phyloP scores from a whole-genome alignment of 2,797 vertebrate genomes.

The Leptoclinus maculatus region DNA sequence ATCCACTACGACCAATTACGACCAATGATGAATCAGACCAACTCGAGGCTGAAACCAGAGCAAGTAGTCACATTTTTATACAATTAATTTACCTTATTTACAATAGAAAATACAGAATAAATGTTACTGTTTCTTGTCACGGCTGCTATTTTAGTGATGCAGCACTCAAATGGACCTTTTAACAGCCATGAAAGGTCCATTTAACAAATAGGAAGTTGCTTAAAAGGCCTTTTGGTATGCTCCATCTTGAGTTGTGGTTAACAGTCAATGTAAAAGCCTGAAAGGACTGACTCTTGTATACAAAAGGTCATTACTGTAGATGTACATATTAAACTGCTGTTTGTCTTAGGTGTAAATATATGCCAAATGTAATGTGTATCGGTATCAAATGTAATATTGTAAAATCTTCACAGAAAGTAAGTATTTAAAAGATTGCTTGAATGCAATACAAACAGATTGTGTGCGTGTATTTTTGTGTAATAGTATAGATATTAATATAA shows the following conservation, averaged over 20 bases:
- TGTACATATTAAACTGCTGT: conserved; percentile 15
- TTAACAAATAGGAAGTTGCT: neutral
- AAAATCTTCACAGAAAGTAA: conserved; percentile 6
- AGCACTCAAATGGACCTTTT: neutral
- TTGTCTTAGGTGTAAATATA: conserved; percentile 12
- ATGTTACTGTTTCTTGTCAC: neutral
- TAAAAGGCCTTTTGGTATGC: conserved; percentile 1
- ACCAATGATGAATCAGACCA: neutral
- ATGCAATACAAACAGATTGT: conserved; percentile 14
- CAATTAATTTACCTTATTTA: neutral
- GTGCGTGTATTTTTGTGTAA: neutral
- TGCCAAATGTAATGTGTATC: conserved; percentile 29
- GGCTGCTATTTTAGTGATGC: neutral
- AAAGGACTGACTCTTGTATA: conserved; percentile 9
- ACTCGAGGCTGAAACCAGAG: conserved; percentile 1
- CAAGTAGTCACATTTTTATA: conserved; percentile 17
- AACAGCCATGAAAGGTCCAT: neutral
- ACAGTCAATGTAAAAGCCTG: conserved; percentile 11
- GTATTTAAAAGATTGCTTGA: conserved; percentile 35
- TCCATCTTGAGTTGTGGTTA: neutral
- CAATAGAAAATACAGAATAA: neutral
- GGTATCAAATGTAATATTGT: conserved; percentile 15
- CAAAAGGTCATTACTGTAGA: conserved; percentile 9
- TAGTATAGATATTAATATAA: neutral
- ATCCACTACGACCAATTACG: neutral